These are phyloP conservation scores for Tetramorium simillimum DNA, from an alignment of 1,140 invertebrate species.

Conservation along the genomic window DNA sequence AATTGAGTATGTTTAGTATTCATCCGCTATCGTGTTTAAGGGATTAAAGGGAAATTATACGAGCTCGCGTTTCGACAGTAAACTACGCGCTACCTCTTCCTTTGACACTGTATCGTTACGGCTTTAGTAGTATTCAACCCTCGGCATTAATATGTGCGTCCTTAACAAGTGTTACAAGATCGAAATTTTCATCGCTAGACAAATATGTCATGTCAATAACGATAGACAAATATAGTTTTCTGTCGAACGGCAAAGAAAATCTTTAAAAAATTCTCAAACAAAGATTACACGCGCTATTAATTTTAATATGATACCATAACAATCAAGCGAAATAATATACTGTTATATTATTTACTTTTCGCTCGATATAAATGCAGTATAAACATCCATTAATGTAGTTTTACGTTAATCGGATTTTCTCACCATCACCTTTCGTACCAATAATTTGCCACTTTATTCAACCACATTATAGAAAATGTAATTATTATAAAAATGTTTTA, in stretches of 20 bases:
- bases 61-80: conserved; percentile 39
- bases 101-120: conserved; percentile 40
- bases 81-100: conserved; percentile 37
- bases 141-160: conserved; percentile 22
- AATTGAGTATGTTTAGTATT: conserved; percentile 77
- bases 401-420: neutral
- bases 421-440: neutral
- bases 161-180: neutral
- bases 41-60: conserved; percentile 75
- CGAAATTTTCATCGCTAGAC: neutral
- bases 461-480: neutral
- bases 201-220: neutral
- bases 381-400: neutral
- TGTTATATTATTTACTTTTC: neutral
- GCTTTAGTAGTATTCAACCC: conserved; percentile 16
- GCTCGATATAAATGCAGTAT: neutral
- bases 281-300: neutral
- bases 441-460: neutral
- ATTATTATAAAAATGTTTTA: neutral
- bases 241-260: neutral
- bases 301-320: neutral
- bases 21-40: conserved; percentile 76
- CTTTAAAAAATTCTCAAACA: neutral
- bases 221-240: neutral
- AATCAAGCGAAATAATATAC: neutral